These are phyloP conservation scores for Cladorhizidae sp. DNA, from an alignment of 37 sponge, comb jelly and placozoan species.

Conservation along the genomic window DNA sequence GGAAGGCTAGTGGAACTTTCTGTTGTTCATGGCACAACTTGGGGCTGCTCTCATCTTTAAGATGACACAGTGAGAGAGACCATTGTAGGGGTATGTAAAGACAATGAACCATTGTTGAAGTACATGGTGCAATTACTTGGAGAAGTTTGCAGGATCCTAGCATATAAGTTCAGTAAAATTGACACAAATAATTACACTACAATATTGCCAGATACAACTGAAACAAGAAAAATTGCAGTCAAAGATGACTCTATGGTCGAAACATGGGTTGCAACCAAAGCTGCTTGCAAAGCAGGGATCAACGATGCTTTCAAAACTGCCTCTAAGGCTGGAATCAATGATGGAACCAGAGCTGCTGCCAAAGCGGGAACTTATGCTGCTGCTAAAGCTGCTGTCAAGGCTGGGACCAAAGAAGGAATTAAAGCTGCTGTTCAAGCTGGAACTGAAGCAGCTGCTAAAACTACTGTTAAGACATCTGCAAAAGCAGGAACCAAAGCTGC, in stretches of 20 bases:
- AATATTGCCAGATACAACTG: no score
- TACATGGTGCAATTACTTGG: no score
- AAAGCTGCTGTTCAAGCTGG: slow-evolving; percentile 9
- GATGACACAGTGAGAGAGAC: no score
- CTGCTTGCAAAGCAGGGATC: background rate
- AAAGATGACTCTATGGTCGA: no score
- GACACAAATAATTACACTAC: no score
- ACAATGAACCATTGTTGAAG: no score
- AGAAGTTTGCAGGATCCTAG: no score
- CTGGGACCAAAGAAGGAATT: background rate
- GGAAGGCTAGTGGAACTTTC: no score
- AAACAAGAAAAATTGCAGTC: background rate
- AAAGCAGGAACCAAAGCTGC: background rate
- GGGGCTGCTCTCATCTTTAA: no score
- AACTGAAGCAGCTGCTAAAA: slow-evolving; percentile 1
- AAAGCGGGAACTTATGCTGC: background rate
- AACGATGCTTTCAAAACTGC: background rate
- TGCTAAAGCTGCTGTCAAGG: slow-evolving; percentile 1
- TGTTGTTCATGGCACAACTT: no score
- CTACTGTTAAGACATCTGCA: background rate
- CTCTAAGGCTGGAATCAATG: background rate
- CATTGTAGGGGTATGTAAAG: no score
- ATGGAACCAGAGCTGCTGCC: background rate
- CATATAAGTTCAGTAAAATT: no score
- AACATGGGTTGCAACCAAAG: background rate